These are phyloP conservation scores for Plodia interpunctella DNA, from an alignment of 1,140 invertebrate genomes.

Conservation along the genomic window DNA sequence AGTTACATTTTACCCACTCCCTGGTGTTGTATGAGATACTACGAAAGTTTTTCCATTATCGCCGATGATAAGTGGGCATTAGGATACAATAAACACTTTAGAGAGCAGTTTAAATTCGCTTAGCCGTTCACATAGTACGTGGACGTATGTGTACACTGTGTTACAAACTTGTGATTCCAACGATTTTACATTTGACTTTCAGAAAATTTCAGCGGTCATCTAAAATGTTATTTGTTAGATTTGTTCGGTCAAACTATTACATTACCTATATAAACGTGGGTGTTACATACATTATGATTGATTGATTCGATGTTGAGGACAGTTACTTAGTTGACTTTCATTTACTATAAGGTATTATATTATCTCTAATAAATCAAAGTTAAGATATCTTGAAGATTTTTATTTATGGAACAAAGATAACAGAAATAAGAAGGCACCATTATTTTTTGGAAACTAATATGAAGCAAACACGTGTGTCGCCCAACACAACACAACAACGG, in stretches of 20 bases:
- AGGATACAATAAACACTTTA: conserved; percentile 18
- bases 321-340: no score
- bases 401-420: no score
- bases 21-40: not conserved
- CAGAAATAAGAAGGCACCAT: no score
- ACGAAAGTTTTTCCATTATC: conserved; percentile 1
- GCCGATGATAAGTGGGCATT: conserved; percentile 16
- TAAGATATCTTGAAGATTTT: no score
- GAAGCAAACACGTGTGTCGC: not conserved
- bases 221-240: no score
- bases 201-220: not conserved
- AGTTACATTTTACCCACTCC: not conserved
- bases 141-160: not conserved
- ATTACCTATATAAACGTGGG: no score
- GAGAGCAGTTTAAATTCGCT: conserved; percentile 17
- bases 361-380: no score
- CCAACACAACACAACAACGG: not conserved
- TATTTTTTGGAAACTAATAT: no score
- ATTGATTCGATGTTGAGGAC: no score
- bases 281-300: no score
- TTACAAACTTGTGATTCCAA: not conserved
- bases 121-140: conserved; percentile 12
- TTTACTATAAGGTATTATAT: no score
- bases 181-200: not conserved
- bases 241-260: no score